phyloP scores from a whole-genome alignment of 2,797 vertebrate species.

The Melopsittacus undulatus region DNA sequence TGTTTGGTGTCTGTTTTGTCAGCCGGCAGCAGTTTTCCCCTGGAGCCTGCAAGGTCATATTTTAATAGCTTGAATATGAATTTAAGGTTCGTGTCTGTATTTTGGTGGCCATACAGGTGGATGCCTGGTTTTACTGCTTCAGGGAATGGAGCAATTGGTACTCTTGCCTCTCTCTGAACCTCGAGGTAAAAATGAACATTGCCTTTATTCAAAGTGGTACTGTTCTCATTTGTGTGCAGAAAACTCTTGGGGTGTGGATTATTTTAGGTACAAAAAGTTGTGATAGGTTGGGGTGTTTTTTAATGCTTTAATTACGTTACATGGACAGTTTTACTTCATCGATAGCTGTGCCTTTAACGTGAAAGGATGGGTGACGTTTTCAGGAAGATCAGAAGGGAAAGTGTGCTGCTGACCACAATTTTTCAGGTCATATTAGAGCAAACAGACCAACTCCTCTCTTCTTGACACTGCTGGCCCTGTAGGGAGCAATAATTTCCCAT shows the following conservation, averaged over 20 bases:
- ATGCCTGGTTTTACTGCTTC: neutral
- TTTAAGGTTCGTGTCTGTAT: neutral
- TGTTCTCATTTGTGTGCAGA: neutral
- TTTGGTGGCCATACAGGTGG: neutral
- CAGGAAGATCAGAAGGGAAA: neutral
- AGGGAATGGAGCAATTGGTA: neutral
- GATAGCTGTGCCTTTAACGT: neutral
- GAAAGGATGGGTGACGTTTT: neutral
- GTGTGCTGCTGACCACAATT: neutral
- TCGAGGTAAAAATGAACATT: neutral
- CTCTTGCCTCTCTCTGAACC: neutral
- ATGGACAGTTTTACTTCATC: accelerated
- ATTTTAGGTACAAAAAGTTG: neutral
- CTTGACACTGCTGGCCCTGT: neutral
- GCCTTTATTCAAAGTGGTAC: neutral
- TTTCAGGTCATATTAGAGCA: neutral
- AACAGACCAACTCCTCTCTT: neutral
- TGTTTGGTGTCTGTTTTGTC: neutral
- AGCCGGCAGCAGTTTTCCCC: neutral
- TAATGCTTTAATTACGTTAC: neutral
- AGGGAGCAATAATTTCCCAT: slow-evolving; percentile 3
- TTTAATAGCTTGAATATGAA: neutral
- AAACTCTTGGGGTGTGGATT: neutral
- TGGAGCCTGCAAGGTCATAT: neutral
- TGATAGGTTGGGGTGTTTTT: neutral